Conservation (phyloP, 1,140 invertebrate species). For the Aphidius ervi region DNA sequence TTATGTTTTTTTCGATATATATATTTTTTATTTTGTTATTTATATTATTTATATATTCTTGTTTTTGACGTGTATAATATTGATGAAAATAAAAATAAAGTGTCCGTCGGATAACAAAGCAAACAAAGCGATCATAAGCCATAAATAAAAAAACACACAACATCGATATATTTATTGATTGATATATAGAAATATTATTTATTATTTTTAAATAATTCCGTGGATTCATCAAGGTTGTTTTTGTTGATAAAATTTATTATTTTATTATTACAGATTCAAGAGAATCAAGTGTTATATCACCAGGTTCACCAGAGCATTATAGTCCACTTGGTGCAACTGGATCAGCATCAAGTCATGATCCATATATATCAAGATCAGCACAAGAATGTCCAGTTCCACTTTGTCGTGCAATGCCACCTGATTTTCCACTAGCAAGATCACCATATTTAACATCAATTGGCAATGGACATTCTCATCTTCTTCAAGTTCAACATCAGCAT, state of each 20-base stretch:
- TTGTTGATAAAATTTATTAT: not conserved
- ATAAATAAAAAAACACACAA: no score
- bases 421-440: constrained; percentile 45
- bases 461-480: constrained; percentile 46
- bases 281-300: constrained; percentile 51
- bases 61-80: not conserved
- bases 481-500: constrained; percentile 43
- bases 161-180: no score
- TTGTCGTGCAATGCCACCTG: constrained; percentile 44
- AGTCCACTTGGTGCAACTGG: constrained; percentile 46
- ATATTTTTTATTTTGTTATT: not conserved
- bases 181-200: no score
- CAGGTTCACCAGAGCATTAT: constrained; percentile 49
- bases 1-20: constrained; percentile 13
- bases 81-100: no score
- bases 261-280: constrained; percentile 41
- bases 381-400: constrained; percentile 46
- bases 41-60: not conserved
- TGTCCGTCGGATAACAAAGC: no score
- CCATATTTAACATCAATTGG: constrained; percentile 47
- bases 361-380: constrained; percentile 42
- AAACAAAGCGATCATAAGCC: no score
- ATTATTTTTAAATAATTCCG: no score
- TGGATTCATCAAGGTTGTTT: not conserved
- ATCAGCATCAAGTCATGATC: constrained; percentile 47